Base-by-base conservation (phyloP, 2,113 vertebrate genomes). In the Pseudorectes ferrugineus region DNA sequence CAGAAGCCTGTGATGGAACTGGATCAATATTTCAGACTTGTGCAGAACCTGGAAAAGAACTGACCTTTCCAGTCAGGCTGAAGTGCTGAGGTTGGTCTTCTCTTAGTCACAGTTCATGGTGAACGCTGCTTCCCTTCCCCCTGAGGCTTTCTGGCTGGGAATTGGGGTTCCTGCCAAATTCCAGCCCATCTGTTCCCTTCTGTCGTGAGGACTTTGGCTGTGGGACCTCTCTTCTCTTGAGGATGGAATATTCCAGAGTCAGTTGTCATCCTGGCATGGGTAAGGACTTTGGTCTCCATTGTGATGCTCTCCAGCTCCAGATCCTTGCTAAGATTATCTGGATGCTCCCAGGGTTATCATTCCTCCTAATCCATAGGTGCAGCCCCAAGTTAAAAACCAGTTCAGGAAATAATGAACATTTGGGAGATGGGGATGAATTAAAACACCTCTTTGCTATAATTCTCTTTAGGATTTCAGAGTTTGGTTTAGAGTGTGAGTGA, bases 301-400 rank as follows among this genome's bases (percentile, higher is more conserved):
- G 17, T 18, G 48, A 2, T 5, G 40, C 7, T 40, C 21, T 58
- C 21, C 78, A 38, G 62, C 80, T 55, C 10, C n/a, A 31, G 55
- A 2, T 38, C 22, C 1, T 14, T 2, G 4, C 65, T n/a, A 0
- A 4, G 19, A 0, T 5, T 9, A 11, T 8, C 49, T 11, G 73
- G 40, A 3, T 49, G 38, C 17, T 58, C 62, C 46, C 54, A 25
- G 19, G 5, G 1, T 17, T 25, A 3, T 9, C 67, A 57, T 20
- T 76, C 54, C 62, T 45, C 17, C 54, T 17, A 0, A 46, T 6
- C 52, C 4, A 1, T 9, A 35, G 84, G n/a, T 13, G 24, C 9
- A 7, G 49, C 67, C 66, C 31, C 12, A 3, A 28, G 52, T 1
- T 8, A 13, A 25, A 49, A 31, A 21, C 5, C 29, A 45, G 1